Evolutionary conservation across 2,888 invertebrate species (phyloP), one percentile per base, ranked within the genome.

Genomic region (Tiliacea citrago): DNA sequence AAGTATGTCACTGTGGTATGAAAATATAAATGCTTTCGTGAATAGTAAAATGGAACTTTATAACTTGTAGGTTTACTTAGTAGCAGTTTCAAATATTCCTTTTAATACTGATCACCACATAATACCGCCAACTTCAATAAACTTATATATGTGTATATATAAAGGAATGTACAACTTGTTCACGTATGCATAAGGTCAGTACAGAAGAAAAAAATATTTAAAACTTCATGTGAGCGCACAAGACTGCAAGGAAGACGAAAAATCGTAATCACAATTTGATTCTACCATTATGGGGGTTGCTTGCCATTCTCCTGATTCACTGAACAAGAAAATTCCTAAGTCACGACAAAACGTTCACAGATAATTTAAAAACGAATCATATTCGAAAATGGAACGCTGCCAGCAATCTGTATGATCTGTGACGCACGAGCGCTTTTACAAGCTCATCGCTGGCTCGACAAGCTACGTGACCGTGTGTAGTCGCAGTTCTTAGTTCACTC

Each of bases 351-450:
- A 83, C 67, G 82, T 85, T 85, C 78, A 80, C 83, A 87, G 82
- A 86, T 84, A 79, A 86, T 87, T 86, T 80, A 75, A 87, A 86
- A 87, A 85, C 75, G 82, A 79, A 86, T 87, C 81, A 86, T 87
- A 85, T 85, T 86, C 69, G 85, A 85, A 82, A 85, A 86, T 87
- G 87, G 87, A 87, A 87, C 85, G 63, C 65, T 86, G 87, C 87
- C 87, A 87, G 81, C 82, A 78, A 85, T 85, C 82, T 79, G 72
- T 83, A 83, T 84, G 90, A 91, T 91, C 86, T 86, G 83, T 81
- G 85, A 88, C 89, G 93, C 93, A 92, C 92, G 93, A 79, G 71
- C 73, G 89, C 80, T 84, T 90, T 88, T 86, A 90, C 88, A 90
- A 87, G 87, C 81, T 81, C 82, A 83, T 79, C 85, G 81, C 82